phyloP scores from a whole-genome alignment of 2,797 vertebrate species.

The Enteromius viviparus region DNA sequence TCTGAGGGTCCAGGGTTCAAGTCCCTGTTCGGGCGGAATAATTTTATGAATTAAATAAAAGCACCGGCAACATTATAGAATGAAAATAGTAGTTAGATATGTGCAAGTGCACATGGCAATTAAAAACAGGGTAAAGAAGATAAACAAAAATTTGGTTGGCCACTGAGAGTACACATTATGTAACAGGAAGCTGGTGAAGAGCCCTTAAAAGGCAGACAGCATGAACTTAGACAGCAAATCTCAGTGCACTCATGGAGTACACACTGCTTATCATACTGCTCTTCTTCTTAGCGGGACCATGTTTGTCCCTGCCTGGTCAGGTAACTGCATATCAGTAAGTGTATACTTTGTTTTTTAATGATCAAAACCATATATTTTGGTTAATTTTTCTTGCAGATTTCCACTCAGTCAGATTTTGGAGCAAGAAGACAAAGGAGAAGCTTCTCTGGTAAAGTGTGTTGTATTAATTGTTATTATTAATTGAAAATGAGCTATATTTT shows the following conservation, averaged over 20 bases:
- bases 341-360: background rate
- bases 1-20: slow-evolving; percentile 79
- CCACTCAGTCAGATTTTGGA: slow-evolving; percentile 7
- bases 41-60: background rate
- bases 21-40: slow-evolving; percentile 83
- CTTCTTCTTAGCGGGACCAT: background rate
- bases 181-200: background rate
- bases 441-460: slow-evolving; percentile 39
- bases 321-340: slow-evolving; percentile 13
- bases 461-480: background rate
- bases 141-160: background rate
- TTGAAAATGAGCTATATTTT: background rate
- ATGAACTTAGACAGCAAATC: background rate
- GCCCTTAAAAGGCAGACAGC: slow-evolving; percentile 8
- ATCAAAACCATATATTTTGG: background rate
- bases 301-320: slow-evolving; percentile 18
- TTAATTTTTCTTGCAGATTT: slow-evolving; percentile 8
- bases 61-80: background rate
- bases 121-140: background rate
- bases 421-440: slow-evolving; percentile 28
- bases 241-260: slow-evolving; percentile 38
- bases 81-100: background rate
- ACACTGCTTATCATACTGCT: slow-evolving; percentile 6
- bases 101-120: background rate
- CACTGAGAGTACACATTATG: background rate